These are phyloP conservation scores for Microcaecilia unicolor DNA, from an alignment of 2,797 vertebrate genomes.

Conservation along the genomic window DNA sequence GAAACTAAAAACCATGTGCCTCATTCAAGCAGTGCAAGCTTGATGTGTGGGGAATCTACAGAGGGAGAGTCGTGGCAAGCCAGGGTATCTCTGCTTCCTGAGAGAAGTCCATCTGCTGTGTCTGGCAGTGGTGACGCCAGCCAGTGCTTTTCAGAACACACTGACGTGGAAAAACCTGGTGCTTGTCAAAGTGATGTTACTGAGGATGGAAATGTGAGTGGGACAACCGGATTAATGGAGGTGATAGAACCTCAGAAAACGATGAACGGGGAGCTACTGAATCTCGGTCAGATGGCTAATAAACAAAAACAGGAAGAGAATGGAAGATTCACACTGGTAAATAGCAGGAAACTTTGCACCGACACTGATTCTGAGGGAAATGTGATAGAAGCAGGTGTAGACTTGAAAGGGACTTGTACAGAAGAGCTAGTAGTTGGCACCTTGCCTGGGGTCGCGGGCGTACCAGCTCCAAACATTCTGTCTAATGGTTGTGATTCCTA, in stretches of 20 bases:
- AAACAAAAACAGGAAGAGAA: conserved; percentile 39
- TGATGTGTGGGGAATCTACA: conserved; percentile 4
- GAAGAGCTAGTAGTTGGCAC: conserved; percentile 37
- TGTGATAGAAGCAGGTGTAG: conserved; percentile 20
- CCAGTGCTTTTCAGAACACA: conserved; percentile 31
- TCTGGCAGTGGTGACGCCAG: conserved; percentile 29
- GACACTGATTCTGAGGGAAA: too few species aligned
- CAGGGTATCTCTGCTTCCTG: conserved; percentile 24
- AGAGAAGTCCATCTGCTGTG: conserved; percentile 18
- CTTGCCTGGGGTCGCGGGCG: conserved; percentile 34
- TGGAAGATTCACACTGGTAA: too few species aligned
- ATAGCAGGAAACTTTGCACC: too few species aligned
- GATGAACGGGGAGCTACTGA: conserved; percentile 42
- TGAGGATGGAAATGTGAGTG: conserved; percentile 33
- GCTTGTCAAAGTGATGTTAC: conserved; percentile 21
- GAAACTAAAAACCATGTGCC: conserved; percentile 31
- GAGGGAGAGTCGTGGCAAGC: conserved; percentile 29
- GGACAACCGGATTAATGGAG: conserved; percentile 22
- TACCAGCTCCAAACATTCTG: conserved; percentile 43
- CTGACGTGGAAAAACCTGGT: conserved; percentile 25
- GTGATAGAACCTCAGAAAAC: conserved; percentile 40
- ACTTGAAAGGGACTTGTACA: conserved; percentile 28
- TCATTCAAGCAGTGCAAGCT: conserved; percentile 23
- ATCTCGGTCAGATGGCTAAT: conserved; percentile 41
- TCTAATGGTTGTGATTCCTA: conserved; percentile 65